These are phyloP conservation scores for Campylomormyrus tamandua DNA, from an alignment of 2,113 vertebrate genomes.

Conservation along the genomic window DNA sequence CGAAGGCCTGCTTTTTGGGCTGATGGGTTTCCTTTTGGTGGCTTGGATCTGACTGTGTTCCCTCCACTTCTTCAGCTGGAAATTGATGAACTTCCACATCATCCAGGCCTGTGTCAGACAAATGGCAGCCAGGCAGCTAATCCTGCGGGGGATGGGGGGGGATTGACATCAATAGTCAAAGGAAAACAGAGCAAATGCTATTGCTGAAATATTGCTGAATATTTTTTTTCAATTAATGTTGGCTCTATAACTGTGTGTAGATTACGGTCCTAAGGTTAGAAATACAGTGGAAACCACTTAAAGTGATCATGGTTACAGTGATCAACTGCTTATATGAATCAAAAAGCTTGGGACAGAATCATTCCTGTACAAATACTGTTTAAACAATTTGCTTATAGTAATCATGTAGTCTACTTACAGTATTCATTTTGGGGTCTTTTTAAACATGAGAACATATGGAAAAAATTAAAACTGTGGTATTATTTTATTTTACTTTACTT, in stretches of 20 bases:
- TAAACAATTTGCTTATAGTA: no score
- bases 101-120: slow-evolving; percentile 80
- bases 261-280: not conserved
- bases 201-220: not conserved
- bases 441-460: no score
- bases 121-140: slow-evolving; percentile 71
- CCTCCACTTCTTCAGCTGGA: slow-evolving; percentile 76
- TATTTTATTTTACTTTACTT: no score
- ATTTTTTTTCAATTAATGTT: not conserved
- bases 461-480: no score
- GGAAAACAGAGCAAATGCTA: not conserved
- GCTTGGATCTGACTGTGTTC: slow-evolving; percentile 69
- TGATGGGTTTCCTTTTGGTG: slow-evolving; percentile 60
- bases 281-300: not conserved
- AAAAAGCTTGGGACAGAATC: no score
- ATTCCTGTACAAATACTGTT: no score
- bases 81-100: slow-evolving; percentile 83
- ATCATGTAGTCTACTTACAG: no score
- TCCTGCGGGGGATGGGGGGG: slow-evolving; percentile 44
- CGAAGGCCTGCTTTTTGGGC: slow-evolving; percentile 62
- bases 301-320: no score
- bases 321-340: no score
- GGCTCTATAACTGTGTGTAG: not conserved
- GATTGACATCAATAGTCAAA: not conserved
- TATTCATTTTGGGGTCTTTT: no score